Conservation (phyloP, 2,113 vertebrate genomes). For the Riparia riparia region DNA sequence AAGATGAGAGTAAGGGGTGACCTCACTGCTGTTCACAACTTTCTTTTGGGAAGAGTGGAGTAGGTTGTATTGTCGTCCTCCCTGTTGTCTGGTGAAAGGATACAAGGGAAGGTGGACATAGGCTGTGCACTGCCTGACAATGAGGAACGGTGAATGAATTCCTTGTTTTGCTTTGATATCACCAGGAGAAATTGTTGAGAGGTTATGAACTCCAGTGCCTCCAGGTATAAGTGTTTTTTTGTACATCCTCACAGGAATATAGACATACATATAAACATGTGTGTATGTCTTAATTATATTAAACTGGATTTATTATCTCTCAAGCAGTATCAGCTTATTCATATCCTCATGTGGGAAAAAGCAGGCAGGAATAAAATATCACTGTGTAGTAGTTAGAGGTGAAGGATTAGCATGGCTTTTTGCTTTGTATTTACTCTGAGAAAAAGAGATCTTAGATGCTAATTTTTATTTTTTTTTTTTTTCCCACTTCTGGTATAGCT, state of each 20-base stretch:
- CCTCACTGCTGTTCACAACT: background rate
- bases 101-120: fast-evolving
- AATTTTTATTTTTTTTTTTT: background rate
- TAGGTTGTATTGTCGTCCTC: background rate
- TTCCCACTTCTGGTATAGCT: background rate
- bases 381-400: background rate
- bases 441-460: background rate
- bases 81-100: background rate
- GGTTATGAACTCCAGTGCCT: background rate
- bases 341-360: background rate
- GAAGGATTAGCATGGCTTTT: background rate
- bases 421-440: background rate
- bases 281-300: background rate
- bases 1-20: background rate
- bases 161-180: background rate
- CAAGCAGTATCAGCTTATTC: background rate
- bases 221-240: background rate
- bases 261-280: too few species aligned
- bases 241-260: background rate
- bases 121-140: background rate
- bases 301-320: background rate
- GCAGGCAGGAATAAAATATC: background rate
- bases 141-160: background rate
- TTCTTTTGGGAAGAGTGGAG: background rate
- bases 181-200: background rate